Conservation (phyloP, 1,140 invertebrate genomes). For the Macrostomum lignano region DNA sequence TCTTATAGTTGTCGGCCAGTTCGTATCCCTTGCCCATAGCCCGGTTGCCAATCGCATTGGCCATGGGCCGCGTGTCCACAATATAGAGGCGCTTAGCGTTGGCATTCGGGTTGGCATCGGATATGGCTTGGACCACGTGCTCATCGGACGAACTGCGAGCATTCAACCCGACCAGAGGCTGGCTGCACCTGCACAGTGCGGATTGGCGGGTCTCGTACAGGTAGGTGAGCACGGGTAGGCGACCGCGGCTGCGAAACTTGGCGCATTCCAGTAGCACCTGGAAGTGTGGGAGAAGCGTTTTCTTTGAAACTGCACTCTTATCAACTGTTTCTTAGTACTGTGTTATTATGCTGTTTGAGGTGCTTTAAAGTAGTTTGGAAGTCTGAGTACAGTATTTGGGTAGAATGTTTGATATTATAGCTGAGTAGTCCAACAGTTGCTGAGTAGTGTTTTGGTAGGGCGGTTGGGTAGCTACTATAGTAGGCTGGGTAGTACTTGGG, state of each 20-base stretch:
- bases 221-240: constrained; percentile 75
- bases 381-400: too few species aligned
- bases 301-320: too few species aligned
- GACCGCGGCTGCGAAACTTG: constrained; percentile 67
- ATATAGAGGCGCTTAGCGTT: constrained; percentile 65
- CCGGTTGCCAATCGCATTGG: constrained; percentile 94
- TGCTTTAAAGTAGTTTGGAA: too few species aligned
- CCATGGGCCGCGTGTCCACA: constrained; percentile 84
- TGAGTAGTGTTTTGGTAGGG: too few species aligned
- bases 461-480: too few species aligned
- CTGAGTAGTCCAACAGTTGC: too few species aligned
- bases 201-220: constrained; percentile 37
- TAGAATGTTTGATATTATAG: too few species aligned
- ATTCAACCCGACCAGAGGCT: constrained; percentile 80
- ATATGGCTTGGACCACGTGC: constrained; percentile 65
- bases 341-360: too few species aligned
- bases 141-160: constrained; percentile 89
- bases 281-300: too few species aligned
- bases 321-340: too few species aligned
- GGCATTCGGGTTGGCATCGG: constrained; percentile 54
- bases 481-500: too few species aligned
- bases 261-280: constrained; percentile 81
- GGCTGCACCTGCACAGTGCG: constrained; percentile 70
- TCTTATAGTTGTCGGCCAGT: constrained; percentile 87
- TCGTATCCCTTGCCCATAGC: constrained; percentile 96